Base-by-base conservation (phyloP, 2,113 vertebrate genomes). In the Tetraodon nigroviridis region DNA sequence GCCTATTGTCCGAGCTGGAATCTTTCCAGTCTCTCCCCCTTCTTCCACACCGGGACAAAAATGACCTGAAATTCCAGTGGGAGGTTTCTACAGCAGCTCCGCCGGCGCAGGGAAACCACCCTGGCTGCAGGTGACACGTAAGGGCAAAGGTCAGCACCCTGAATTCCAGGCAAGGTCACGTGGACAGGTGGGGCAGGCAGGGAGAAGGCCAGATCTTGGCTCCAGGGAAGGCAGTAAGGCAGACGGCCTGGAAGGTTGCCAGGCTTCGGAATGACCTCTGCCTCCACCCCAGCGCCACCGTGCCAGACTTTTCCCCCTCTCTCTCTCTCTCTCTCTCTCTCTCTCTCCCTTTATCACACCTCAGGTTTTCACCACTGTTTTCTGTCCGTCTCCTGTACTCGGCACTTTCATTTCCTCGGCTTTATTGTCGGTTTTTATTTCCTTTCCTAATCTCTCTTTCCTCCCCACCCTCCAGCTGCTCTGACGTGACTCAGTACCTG, bases 221-320 rank as follows among this genome's bases (percentile, higher is more conserved):
- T 84, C 75, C 60, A 70, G 71, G 46, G 75, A 51, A 68, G 42
- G 74, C 44, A 65, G 59, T 64, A 63, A 75, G 27, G 24, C 87
- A 88, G 85, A 83, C 75, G 64, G 73, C 57, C 75, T 90, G 88
- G 89, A 90, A 82, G 84, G 75, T 73, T 45, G 87, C 90, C 90
- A 90, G 77, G 85, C 70, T 70, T 73, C 49, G 85, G 76, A 76
- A 76, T 67, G 80, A 84, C 64, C 60, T 24, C 61, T 64, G 65
- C 69, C 74, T 37, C 76, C 41, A 3, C 24, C 24, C 3, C 24
- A n/a, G 5, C 24, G 7, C 24, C 24, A 27, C 24, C 10, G 32
- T 12, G 11, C 32, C 42, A 51, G 58, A 63, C 69, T 0, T 58
- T 58, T 58, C 66, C 67, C 57, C 70, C 69, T 66, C 56, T 73